Base-by-base conservation (phyloP, 2,888 invertebrate genomes). In the Drosophila neutralis region DNA sequence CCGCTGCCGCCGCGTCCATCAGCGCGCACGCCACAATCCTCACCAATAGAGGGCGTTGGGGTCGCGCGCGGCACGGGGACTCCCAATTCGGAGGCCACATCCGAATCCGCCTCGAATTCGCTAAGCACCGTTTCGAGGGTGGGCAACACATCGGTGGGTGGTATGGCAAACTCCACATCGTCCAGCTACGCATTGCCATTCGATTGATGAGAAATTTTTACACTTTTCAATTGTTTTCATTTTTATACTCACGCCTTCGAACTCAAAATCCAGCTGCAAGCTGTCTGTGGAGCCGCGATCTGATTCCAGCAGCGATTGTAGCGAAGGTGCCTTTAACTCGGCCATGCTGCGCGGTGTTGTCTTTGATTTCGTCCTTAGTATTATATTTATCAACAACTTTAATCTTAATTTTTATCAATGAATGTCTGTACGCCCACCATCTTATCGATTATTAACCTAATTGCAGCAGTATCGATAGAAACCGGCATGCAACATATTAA, bases 121-220 rank as follows among this genome's bases (percentile, higher is more conserved):
- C 96, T 96, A 54, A 97, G 93, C 84, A 97, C 96, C 90, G 96
- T 97, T 92, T 97, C 97, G 83, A 97, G 93, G 0, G 97, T 96
- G 21, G 97, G 97, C 74, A 96, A 94, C 78, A 95, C 94, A 69
- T 95, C 95, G 66, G 96, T 95, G n/a, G 95, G 95, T 53, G 96
- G 96, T 89, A 97, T 95, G 80, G 96, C 96, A 93, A 96, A 97
- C 92, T 97, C 97, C 57, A 95, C 94, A 93, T 97, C 97, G 92
- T 97, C 97, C 79, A 97, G 93, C 97, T 97, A 87, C 15, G 35
- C 10, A 48, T 18, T 18, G 27, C 2, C 31, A 38, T 10, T 18
- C 15, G 29, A 2, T 21, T 51, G 18, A 5, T 18, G n/a, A 53
- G 63, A 57, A 31, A 36, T 31, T 53, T 42, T 6, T 13, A 24